Evolutionary conservation across 2,113 vertebrate genomes (phyloP).

Genomic region (Anguilla rostrata): DNA sequence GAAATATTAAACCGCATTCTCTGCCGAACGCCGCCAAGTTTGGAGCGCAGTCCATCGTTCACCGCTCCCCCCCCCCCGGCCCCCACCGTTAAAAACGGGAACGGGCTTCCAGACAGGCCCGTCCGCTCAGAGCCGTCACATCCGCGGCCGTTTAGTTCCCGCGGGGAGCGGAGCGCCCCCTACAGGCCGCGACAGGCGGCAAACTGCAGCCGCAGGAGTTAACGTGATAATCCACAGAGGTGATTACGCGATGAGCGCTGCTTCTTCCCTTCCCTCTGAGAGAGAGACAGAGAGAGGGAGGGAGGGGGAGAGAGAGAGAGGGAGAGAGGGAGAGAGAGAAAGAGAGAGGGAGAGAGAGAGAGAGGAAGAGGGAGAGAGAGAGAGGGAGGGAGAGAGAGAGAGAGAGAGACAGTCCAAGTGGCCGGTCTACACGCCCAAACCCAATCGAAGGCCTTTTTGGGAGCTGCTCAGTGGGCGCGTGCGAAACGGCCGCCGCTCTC

Average conservation of each 20-base stretch:
- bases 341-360: too few relatives aligned
- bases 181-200: background rate
- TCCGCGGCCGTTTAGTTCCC: background rate
- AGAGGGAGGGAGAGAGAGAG: too few relatives aligned
- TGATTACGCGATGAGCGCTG: background rate
- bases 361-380: too few relatives aligned
- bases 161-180: background rate
- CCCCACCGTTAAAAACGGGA: constrained; percentile 5
- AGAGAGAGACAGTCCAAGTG: too few relatives aligned
- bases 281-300: background rate
- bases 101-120: background rate
- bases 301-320: background rate
- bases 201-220: background rate
- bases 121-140: background rate
- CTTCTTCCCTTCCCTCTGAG: background rate
- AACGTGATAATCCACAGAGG: background rate
- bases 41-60: background rate
- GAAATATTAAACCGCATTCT: constrained; percentile 29
- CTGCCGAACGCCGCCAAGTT: background rate
- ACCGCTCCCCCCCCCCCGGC: background rate
- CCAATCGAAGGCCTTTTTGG: background rate
- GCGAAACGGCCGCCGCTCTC: background rate
- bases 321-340: background rate
- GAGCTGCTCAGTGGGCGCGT: background rate
- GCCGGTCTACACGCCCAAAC: too few relatives aligned